A percentile compares a stretch with the other conserved stretches of the same genome.
These are phyloP conservation scores for Anthopleura sola DNA, from an alignment of 64 coral and sea anemone genomes.

Conservation along the genomic window DNA sequence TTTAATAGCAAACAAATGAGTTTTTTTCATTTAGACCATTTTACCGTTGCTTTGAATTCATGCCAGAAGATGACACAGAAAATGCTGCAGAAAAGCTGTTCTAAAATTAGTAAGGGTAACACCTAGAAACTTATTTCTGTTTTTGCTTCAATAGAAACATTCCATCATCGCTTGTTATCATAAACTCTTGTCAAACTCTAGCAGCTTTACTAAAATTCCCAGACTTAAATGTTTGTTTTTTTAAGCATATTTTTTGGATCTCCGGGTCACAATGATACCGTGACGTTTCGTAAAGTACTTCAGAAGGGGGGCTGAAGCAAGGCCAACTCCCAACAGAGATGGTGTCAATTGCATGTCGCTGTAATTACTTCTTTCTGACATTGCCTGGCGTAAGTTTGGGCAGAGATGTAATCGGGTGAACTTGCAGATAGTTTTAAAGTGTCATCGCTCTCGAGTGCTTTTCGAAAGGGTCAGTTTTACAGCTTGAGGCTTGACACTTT, in stretches of 20 bases:
- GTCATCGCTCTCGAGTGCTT: background rate
- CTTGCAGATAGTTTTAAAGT: background rate
- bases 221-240: conserved; percentile 5
- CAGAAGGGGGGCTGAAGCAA: background rate
- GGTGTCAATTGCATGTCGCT: background rate
- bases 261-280: background rate
- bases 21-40: too few species aligned
- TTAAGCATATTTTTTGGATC: background rate
- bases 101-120: background rate
- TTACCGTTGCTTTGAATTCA: too few species aligned
- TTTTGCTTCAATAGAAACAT: background rate
- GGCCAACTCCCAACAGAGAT: background rate
- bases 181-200: conserved; percentile 3
- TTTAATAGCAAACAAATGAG: too few species aligned
- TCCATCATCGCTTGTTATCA: conserved; percentile 4
- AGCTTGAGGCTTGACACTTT: background rate
- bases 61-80: background rate
- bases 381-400: background rate
- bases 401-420: conserved; percentile 11
- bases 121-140: background rate
- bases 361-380: background rate
- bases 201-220: conserved; percentile 3
- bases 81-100: background rate
- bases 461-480: background rate
- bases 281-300: background rate